Evolutionary conservation across 2,113 vertebrate genomes (phyloP), one percentile per base, ranked within the genome.

Genomic region (Tilapia sparmanii): DNA sequence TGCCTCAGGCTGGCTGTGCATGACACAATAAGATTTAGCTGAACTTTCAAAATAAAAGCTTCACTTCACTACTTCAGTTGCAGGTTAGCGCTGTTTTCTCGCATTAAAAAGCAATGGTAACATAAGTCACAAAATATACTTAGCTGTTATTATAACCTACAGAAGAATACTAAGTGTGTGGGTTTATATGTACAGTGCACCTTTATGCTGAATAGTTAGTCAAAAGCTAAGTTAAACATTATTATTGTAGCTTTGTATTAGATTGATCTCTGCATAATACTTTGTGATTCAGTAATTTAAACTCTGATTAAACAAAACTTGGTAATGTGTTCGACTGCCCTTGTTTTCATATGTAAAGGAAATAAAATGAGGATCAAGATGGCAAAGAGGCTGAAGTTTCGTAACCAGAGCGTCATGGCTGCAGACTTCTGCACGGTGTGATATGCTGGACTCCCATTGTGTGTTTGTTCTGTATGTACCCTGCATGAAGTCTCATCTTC

Each of bases 351-450:
- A 38, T 66, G 33, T 31, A 50, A 31, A 78, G 26, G 45, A 52
- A 33, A 29, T n/a, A n/a, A n/a, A 78, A 52, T 52, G 73, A 52
- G 73, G 26, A 50, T 78, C 26, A 29, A 78, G 26, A 52, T 78
- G 18, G 18, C 35, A 61, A 81, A 66, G 24, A 87, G 79, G 52
- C 73, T 57, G 80, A 90, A 90, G 89, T 94, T 93, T 90, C 45
- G 5, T 89, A 92, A 83, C 81, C n/a, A 53, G 83, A 89, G 86
- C 88, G 53, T 92, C 81, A 59, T 83, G 89, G 88, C 87, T 83
- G 76, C 83, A 54, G 57, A 61, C 52, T 19, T 19, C 71, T 54
- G 83, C 66, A n/a, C 18, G 11, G 66, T 73, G 79, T 13, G 73
- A 80, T 63, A 11, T 31, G 47, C 73, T 11, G 54, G 79, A 63